Evolutionary conservation across 1,140 invertebrate genomes (phyloP).

Genomic region (Zaprionus taronus): DNA sequence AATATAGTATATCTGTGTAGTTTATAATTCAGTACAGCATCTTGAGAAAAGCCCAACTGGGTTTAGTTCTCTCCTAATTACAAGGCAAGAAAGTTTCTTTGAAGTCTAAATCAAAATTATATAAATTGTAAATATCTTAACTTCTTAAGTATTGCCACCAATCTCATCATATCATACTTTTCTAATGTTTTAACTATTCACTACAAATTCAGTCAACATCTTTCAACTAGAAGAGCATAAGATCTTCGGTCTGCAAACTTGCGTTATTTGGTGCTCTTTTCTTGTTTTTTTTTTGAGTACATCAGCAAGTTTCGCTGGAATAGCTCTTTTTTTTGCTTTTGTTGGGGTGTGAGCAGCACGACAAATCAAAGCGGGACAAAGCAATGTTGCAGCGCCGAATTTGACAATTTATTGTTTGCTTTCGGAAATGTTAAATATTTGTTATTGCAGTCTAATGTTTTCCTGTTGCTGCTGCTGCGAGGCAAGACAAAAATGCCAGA

Average conservation of each 20-base stretch:
- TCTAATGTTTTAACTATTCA: too few relatives aligned
- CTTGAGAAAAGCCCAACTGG: too few relatives aligned
- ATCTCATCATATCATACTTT: too few relatives aligned
- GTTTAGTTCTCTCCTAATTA: too few relatives aligned
- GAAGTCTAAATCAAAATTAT: too few relatives aligned
- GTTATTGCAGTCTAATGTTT: conserved; percentile 80
- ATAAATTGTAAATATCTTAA: too few relatives aligned
- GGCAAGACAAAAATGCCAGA: conserved; percentile 54
- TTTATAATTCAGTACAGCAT: too few relatives aligned
- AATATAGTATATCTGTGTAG: too few relatives aligned
- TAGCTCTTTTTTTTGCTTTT: conserved; percentile 31
- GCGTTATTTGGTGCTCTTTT: conserved; percentile 1
- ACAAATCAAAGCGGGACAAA: conserved; percentile 78
- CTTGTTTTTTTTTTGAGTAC: conserved; percentile 51
- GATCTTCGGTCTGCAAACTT: background rate
- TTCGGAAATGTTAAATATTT: conserved; percentile 82
- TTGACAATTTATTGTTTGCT: conserved; percentile 75
- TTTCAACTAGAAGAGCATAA: background rate
- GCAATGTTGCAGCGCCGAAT: conserved; percentile 59
- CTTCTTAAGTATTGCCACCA: too few relatives aligned
- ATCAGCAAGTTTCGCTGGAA: conserved; percentile 62
- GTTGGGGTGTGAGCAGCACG: conserved; percentile 29
- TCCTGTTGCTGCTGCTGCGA: conserved; percentile 52
- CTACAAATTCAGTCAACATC: background rate
- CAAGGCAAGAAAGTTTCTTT: too few relatives aligned